These are phyloP conservation scores for Ischnus inquisitorius DNA, from an alignment of 2,888 invertebrate genomes.

Conservation along the genomic window DNA sequence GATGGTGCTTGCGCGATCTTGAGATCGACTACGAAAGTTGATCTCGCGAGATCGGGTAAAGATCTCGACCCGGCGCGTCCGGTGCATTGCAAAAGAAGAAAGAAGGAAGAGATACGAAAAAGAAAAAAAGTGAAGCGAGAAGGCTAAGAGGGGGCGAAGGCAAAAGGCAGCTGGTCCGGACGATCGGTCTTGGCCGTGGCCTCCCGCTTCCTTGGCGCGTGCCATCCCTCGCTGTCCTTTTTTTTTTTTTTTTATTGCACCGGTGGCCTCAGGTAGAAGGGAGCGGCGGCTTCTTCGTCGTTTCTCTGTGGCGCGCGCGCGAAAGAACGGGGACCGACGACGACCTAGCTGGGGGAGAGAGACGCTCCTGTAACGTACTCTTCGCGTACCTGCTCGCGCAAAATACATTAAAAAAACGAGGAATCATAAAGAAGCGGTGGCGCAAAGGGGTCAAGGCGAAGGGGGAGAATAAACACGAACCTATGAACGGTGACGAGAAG, in stretches of 20 bases:
- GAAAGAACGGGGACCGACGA: conserved; percentile 11
- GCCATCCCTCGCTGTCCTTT: conserved; percentile 70
- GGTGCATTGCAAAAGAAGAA: conserved; percentile 28
- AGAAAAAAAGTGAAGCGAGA: conserved; percentile 38
- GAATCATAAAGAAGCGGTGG: conserved; percentile 41
- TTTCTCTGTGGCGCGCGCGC: conserved; percentile 37
- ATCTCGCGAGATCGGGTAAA: conserved; percentile 59
- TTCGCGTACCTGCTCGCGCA: conserved; percentile 38
- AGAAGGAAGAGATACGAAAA: conserved; percentile 26
- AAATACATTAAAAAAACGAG: neutral
- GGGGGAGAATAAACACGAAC: conserved; percentile 53
- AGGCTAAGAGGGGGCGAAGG: conserved; percentile 48
- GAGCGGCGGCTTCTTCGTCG: conserved; percentile 56
- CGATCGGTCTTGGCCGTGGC: conserved; percentile 62
- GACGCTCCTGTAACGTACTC: conserved; percentile 46
- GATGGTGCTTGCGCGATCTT: neutral
- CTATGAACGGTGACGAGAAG: conserved; percentile 29
- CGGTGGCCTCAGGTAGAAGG: conserved; percentile 66
- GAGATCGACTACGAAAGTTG: conserved; percentile 16
- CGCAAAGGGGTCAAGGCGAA: conserved; percentile 65
- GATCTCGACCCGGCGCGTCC: conserved; percentile 44
- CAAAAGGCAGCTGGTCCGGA: conserved; percentile 68
- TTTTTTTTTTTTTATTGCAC: conserved; percentile 69
- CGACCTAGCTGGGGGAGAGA: conserved; percentile 43
- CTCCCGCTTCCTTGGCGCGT: conserved; percentile 68